Base-by-base conservation (phyloP, 1,140 invertebrate species). In the Cydia fagiglandana region DNA sequence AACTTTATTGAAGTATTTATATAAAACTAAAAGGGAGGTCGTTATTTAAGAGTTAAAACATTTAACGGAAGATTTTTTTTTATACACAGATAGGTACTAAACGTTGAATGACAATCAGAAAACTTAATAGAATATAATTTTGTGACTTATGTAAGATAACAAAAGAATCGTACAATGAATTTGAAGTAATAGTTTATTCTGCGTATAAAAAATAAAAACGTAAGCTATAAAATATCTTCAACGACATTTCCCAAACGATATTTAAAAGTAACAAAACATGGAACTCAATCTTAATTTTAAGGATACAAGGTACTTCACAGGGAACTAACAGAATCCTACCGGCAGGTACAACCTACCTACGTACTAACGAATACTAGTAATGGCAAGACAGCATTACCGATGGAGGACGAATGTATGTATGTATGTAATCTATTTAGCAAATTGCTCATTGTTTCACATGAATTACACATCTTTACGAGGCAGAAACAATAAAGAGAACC, bases 301-400 rank as follows among this genome's bases (percentile, higher is more conserved):
- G 24, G 64, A 28, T 38, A 68, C 64, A 70, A 38, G 66, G 34
- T 70, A 70, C 66, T 45, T 41, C 4, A 15, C 17, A 70, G 30
- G n/a, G 38, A 20, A 70, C 34, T 20, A 70, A 70, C 30, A 45
- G 66, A 17, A 70, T 45, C 5, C 66, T 70, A 70, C 66, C 20
- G 66, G 66, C 66, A 70, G 66, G 66, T 70, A 70, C 30, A 70
- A 38, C 66, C 66, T 88, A 88, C 83, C 83, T 86, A 84, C 78
- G 84, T 80, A 75, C 85, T 90, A 89, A 81, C 83, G 87, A 88
- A 88, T 79, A 86, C 88, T 91, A 90, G 85, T 82, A 84, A 93
- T 93, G 91, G 91, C 91, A 93, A 93, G 91, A 93, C 87, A 89
- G 84, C 86, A 90, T 87, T 91, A 90, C 83, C 82, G 85, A 90